Percentiles rank a stretch among this genome's conserved stretches.
Conservation (phyloP, 2,797 vertebrate species). For the Cyprinodon diabolis region DNA sequence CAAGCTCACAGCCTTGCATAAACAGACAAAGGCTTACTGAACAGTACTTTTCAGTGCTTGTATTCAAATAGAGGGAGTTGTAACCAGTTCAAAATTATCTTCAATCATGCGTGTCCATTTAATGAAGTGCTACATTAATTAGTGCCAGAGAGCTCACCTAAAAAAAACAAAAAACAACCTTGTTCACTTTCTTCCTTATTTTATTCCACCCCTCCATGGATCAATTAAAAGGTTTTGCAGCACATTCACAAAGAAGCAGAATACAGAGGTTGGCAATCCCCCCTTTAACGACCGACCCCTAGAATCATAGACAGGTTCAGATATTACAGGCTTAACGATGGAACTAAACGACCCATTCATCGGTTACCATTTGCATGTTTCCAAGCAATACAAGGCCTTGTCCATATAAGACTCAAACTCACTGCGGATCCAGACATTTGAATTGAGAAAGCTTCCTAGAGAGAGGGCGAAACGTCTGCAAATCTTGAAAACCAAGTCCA, state of each 20-base stretch:
- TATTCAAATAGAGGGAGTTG: constrained; percentile 50
- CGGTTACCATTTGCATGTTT: too few species aligned
- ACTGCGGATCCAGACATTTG: too few species aligned
- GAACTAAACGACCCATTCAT: too few species aligned
- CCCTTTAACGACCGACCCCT: too few species aligned
- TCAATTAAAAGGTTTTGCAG: constrained; percentile 26
- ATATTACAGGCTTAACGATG: too few species aligned
- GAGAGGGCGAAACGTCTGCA: too few species aligned
- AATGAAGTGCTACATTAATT: constrained; percentile 81
- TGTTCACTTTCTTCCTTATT: constrained; percentile 23
- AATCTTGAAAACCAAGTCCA: too few species aligned
- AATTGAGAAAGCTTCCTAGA: too few species aligned
- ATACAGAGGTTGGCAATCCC: constrained; percentile 32
- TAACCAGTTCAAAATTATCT: constrained; percentile 74
- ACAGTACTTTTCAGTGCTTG: constrained; percentile 37
- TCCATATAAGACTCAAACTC: too few species aligned
- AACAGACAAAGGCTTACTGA: constrained; percentile 54
- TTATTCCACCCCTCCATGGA: constrained; percentile 11
- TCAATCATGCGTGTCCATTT: constrained; percentile 81
- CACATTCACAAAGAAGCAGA: constrained; percentile 24
- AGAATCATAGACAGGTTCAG: too few species aligned
- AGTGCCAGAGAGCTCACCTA: constrained; percentile 45
- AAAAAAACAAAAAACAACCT: constrained; percentile 30
- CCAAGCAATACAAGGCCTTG: too few species aligned
- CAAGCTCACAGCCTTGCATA: constrained; percentile 53